phyloP scores from a whole-genome alignment of 2,888 invertebrate species.

The Plagiodera versicolora region DNA sequence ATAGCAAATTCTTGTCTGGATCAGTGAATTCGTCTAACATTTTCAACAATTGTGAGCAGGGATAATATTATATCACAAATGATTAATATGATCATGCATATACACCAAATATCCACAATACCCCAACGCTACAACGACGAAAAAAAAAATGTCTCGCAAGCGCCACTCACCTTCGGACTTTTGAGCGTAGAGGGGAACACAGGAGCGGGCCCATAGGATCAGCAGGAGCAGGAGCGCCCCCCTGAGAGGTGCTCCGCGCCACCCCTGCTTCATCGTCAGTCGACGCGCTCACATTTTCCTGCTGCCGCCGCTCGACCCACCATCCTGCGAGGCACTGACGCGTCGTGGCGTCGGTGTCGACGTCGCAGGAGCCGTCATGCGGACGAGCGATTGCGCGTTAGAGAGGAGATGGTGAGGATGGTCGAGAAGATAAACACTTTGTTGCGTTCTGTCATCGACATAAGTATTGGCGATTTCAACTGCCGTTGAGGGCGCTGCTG shows the following conservation, averaged over 20 bases:
- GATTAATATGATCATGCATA: too few relatives aligned
- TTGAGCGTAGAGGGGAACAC: conserved; percentile 40
- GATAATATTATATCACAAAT: too few relatives aligned
- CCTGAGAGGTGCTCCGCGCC: conserved; percentile 47
- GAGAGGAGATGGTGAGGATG: not conserved
- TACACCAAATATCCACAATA: too few relatives aligned
- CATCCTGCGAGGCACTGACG: conserved; percentile 46
- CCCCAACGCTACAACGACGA: too few relatives aligned
- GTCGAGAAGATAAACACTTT: not conserved
- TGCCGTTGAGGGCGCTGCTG: too few relatives aligned
- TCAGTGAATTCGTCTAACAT: too few relatives aligned
- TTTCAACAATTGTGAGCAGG: too few relatives aligned
- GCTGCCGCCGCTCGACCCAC: conserved; percentile 33
- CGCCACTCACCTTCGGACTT: conserved; percentile 41
- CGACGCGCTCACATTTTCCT: conserved; percentile 43
- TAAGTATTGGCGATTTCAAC: too few relatives aligned
- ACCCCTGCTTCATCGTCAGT: conserved; percentile 50
- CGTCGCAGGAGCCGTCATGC: conserved; percentile 14
- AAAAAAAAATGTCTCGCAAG: too few relatives aligned
- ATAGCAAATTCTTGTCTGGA: too few relatives aligned
- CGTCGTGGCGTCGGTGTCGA: conserved; percentile 16
- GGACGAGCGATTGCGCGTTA: conserved; percentile 16
- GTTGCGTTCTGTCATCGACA: too few relatives aligned
- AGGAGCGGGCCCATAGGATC: conserved; percentile 38
- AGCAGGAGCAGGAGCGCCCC: conserved; percentile 48